These are phyloP conservation scores for Cacatua alba DNA, from an alignment of 2,113 vertebrate species.

Conservation along the genomic window DNA sequence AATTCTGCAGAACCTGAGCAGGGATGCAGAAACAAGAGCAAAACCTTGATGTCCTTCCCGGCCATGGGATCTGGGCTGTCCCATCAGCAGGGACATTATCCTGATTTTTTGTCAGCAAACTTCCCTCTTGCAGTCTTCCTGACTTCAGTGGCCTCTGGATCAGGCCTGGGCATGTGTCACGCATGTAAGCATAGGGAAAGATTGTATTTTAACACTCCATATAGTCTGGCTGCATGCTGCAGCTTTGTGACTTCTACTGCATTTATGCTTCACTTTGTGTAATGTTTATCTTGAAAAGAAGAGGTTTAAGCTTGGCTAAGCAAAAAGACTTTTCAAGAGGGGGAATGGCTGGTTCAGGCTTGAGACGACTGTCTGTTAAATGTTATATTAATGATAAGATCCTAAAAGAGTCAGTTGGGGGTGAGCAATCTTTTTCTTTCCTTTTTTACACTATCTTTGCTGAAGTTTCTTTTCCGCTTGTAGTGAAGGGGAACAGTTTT, in stretches of 20 bases:
- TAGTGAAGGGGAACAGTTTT: constrained; percentile 11
- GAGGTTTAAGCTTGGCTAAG: background rate
- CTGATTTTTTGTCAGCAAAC: background rate
- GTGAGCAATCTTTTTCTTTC: constrained; percentile 42
- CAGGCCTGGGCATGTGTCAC: background rate
- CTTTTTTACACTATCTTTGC: constrained; percentile 26
- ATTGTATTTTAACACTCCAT: background rate
- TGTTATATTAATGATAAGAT: constrained; percentile 54
- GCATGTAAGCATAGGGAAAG: background rate
- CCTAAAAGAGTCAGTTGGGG: background rate
- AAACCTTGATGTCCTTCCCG: background rate
- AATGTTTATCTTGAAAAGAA: constrained; percentile 16
- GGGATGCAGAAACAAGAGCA: background rate
- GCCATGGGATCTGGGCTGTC: rapidly evolving
- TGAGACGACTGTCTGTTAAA: constrained; percentile 23
- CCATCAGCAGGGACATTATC: background rate
- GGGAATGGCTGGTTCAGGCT: background rate
- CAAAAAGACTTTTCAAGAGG: constrained; percentile 4
- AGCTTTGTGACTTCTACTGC: background rate
- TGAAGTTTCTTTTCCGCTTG: constrained; percentile 47
- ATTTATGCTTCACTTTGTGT: background rate
- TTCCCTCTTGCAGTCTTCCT: background rate
- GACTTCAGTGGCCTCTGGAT: background rate
- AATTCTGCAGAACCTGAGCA: background rate
- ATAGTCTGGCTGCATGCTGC: background rate